These are phyloP conservation scores for Caenorhabditis latens DNA, from an alignment of 1,140 invertebrate species.

Conservation along the genomic window DNA sequence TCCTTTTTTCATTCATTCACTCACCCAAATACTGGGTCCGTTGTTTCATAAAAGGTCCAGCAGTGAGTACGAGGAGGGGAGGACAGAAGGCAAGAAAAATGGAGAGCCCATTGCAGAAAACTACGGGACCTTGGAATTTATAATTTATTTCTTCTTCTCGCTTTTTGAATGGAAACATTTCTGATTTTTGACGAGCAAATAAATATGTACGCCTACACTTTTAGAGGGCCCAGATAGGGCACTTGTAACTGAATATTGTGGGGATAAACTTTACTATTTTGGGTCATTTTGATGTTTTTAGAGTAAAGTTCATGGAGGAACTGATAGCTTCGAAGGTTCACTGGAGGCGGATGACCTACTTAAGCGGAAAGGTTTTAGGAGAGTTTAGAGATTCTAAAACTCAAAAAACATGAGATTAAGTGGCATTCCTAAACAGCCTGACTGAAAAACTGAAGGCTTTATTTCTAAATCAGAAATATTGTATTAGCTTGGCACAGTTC, in stretches of 20 bases:
- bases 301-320: neutral
- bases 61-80: neutral
- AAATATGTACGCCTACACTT: slow-evolving; percentile 36
- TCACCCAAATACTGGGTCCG: neutral
- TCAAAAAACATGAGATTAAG: too few species aligned
- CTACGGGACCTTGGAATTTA: slow-evolving; percentile 28
- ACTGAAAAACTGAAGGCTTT: too few species aligned
- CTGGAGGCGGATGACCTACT: neutral
- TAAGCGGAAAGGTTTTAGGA: too few species aligned
- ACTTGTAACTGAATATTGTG: neutral
- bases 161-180: neutral
- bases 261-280: neutral
- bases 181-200: neutral
- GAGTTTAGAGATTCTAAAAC: too few species aligned
- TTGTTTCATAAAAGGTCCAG: slow-evolving; percentile 44
- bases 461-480: too few species aligned
- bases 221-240: neutral
- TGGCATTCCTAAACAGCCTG: too few species aligned
- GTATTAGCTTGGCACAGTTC: too few species aligned
- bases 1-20: neutral
- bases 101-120: slow-evolving; percentile 5
- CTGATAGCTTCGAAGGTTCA: neutral
- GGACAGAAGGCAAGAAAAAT: neutral
- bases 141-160: slow-evolving; percentile 5
- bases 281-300: neutral